phyloP scores from a whole-genome alignment of 2,888 invertebrate species.

The Chymomyza fuscimana region DNA sequence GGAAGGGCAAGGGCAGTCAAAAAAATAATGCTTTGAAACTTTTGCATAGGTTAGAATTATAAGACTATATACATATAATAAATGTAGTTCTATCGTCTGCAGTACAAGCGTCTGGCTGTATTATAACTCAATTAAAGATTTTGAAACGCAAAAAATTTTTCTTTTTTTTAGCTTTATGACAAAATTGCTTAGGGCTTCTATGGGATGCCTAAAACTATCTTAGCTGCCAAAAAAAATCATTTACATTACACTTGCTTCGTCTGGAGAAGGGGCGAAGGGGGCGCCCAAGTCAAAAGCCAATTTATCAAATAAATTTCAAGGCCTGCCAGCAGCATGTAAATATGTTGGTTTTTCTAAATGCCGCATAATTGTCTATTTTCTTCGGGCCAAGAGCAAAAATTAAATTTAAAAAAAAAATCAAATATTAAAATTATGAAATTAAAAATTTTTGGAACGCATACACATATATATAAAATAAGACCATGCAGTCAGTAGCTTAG shows the following conservation, averaged over 20 bases:
- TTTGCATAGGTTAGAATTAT: too few relatives aligned
- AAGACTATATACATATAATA: too few relatives aligned
- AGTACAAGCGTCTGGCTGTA: too few relatives aligned
- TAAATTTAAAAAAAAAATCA: neutral
- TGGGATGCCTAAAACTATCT: neutral
- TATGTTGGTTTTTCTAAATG: conserved; percentile 10
- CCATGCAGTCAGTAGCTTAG: neutral
- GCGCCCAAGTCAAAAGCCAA: conserved; percentile 2
- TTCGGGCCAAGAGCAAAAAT: neutral
- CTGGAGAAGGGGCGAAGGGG: too few relatives aligned
- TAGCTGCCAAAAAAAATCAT: neutral
- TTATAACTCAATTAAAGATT: too few relatives aligned
- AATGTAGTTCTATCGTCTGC: too few relatives aligned
- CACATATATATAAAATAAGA: neutral
- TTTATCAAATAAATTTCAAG: neutral
- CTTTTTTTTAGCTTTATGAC: too few relatives aligned
- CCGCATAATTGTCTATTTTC: conserved; percentile 9
- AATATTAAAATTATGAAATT: conserved; percentile 1
- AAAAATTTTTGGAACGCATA: neutral
- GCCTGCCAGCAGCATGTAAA: conserved; percentile 3
- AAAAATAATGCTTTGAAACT: too few relatives aligned
- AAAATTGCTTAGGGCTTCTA: too few relatives aligned
- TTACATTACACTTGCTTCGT: neutral
- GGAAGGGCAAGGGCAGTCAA: too few relatives aligned
- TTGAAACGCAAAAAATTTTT: too few relatives aligned